Percentiles rank a stretch among this genome's conserved stretches.
phyloP scores from a whole-genome alignment of 2,797 vertebrate genomes.

The Sebastes minor region DNA sequence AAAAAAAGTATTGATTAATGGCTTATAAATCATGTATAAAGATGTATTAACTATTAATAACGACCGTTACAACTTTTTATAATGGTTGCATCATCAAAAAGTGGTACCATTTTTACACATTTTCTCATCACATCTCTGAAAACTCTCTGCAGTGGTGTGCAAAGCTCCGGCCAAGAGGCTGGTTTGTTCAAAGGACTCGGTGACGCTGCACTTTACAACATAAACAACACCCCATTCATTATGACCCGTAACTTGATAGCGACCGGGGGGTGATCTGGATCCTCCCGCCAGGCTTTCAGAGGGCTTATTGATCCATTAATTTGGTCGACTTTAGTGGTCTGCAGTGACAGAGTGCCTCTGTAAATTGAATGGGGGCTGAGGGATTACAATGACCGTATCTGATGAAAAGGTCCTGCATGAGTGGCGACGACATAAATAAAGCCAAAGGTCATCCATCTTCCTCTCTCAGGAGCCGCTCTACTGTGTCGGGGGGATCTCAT shows the following conservation, averaged over 20 bases:
- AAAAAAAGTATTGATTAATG: not conserved
- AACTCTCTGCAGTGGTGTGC: constrained; percentile 56
- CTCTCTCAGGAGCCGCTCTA: constrained; percentile 23
- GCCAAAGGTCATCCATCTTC: constrained; percentile 78
- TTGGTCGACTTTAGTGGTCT: constrained; percentile 80
- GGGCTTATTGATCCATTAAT: constrained; percentile 85
- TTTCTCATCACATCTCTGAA: not conserved
- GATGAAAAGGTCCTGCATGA: constrained; percentile 77
- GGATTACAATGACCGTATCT: constrained; percentile 78
- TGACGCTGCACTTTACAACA: constrained; percentile 84
- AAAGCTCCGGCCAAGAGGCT: constrained; percentile 60
- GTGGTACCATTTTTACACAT: not conserved
- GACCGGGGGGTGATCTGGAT: constrained; percentile 67
- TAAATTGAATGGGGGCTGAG: constrained; percentile 83
- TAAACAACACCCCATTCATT: constrained; percentile 90
- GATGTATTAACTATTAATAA: not conserved
- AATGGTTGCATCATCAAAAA: not conserved
- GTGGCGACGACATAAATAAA: constrained; percentile 79
- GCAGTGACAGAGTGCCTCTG: constrained; percentile 80
- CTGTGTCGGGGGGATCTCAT: constrained; percentile 27
- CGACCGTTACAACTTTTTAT: too few species aligned
- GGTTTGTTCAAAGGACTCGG: constrained; percentile 75
- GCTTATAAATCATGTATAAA: not conserved
- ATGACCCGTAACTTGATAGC: constrained; percentile 82
- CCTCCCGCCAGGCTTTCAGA: constrained; percentile 78